Evolutionary conservation across 1,140 invertebrate genomes (phyloP), one percentile per base, ranked within the genome.

Genomic region (Lepidurus arcticus): DNA sequence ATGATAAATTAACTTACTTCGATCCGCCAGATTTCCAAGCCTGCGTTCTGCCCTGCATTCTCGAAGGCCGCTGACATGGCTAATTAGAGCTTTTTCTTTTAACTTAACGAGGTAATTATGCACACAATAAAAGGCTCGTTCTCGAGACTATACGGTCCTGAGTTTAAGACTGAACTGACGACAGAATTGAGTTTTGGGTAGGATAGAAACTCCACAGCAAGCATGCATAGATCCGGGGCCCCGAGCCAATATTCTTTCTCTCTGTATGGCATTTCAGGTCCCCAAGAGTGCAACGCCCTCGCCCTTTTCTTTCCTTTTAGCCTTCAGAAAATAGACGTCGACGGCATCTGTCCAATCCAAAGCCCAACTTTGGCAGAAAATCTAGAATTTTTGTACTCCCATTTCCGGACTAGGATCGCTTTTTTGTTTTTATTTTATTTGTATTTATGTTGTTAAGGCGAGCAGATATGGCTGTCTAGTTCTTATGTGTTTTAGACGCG

Each of bases 11-110:
- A 81, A 84, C 84, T 85, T 83, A 91, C 90, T 86, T 91, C 88
- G 73, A 92, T 89, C 81, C 90, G 87, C 90, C 90, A 92, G 45
- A 91, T 87, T 82, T 91, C 88, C 0, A 91, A 80, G 1, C 90
- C 90, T 7, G 89, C 87, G 47, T 85, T 82, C 76, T 85, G 85
- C 7, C 90, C 90, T 16, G 90, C 90, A 80, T 88, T 88, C 24
- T 85, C 87, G 24, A 73, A 73, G 73, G 75, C 74, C n/a, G 73
- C 65, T 74, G 77, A 78, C 76, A 77, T 79, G 24, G 34, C 34
- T 34, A 34, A 76, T 76, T 79, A 77, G 43, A 76, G 47, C 44
- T 78, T 45, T 79, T 76, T 79, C 77, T 76, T 45, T 77, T 47
- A 44, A 78, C 53, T 26, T 77, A 79, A 76, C 53, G 53, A n/a